A percentile compares a stretch with the other conserved stretches of the same genome.
These are phyloP conservation scores for Eulacestoma nigropectus DNA, from an alignment of 2,113 vertebrate species.

Conservation along the genomic window DNA sequence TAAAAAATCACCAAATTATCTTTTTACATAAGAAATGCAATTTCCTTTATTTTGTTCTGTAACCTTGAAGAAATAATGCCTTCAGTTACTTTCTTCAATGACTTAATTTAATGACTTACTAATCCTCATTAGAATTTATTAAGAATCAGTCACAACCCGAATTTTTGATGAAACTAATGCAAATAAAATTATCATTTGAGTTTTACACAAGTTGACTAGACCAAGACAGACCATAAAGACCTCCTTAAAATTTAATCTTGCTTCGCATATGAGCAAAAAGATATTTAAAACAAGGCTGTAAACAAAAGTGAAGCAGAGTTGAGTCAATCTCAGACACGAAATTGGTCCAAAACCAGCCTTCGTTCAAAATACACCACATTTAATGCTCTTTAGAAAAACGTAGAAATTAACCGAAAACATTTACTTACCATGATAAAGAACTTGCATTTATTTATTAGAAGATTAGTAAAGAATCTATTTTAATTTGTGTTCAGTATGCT, in stretches of 20 bases:
- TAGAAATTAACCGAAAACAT: not conserved
- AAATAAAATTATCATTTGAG: not conserved
- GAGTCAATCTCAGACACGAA: not conserved
- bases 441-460: not conserved
- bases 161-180: not conserved
- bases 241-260: not conserved
- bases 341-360: not conserved
- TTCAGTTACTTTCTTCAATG: not conserved
- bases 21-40: constrained; percentile 37
- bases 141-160: not conserved
- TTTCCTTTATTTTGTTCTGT: not conserved
- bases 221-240: not conserved
- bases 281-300: not conserved
- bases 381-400: not conserved
- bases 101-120: not conserved
- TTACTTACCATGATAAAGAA: constrained; percentile 29
- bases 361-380: not conserved
- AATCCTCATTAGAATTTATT: not conserved
- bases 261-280: not conserved
- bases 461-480: not conserved
- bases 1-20: constrained; percentile 15
- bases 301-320: not conserved
- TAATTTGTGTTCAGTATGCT: not conserved
- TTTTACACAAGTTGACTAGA: not conserved
- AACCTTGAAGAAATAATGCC: not conserved